Evolutionary conservation across 2,888 invertebrate species (phyloP).

Genomic region (Liodrosophila aerea): DNA sequence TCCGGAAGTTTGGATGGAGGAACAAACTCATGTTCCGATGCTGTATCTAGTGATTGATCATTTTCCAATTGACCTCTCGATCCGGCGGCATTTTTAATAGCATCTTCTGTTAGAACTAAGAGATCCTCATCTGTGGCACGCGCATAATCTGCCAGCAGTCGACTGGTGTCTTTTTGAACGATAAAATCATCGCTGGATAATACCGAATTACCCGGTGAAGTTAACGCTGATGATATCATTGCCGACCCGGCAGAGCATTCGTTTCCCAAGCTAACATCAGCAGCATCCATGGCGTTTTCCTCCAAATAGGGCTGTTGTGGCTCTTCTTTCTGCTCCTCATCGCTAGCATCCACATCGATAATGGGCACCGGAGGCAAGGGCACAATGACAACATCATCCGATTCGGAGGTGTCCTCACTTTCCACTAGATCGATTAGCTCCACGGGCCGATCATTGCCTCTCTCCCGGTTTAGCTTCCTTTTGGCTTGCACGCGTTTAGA

Average conservation of each 20-base stretch:
- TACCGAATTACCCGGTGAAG: slow-evolving; percentile 78
- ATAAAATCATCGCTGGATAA: slow-evolving; percentile 82
- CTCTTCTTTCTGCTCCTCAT: slow-evolving; percentile 55
- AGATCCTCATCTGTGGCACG: slow-evolving; percentile 79
- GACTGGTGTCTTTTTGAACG: slow-evolving; percentile 77
- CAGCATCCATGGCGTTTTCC: slow-evolving; percentile 75
- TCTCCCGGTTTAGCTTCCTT: slow-evolving; percentile 38
- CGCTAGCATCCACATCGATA: slow-evolving; percentile 77
- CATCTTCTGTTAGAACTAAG: slow-evolving; percentile 69
- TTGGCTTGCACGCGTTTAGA: slow-evolving; percentile 63
- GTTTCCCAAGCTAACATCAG: slow-evolving; percentile 49
- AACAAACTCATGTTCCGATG: slow-evolving; percentile 63
- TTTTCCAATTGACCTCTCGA: background rate
- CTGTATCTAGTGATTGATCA: slow-evolving; percentile 29
- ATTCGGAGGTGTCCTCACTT: slow-evolving; percentile 66
- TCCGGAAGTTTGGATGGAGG: slow-evolving; percentile 58
- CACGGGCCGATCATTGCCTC: slow-evolving; percentile 6
- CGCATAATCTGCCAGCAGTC: slow-evolving; percentile 63
- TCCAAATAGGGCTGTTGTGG: slow-evolving; percentile 46
- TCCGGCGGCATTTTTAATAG: slow-evolving; percentile 44
- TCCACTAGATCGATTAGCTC: slow-evolving; percentile 65
- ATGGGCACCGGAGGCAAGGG: slow-evolving; percentile 75
- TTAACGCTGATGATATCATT: slow-evolving; percentile 6
- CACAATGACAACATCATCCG: slow-evolving; percentile 79
- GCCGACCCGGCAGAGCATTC: background rate